A percentile compares a stretch with the other conserved stretches of the same genome.
Conservation (phyloP, 2,113 vertebrate species). For the Planiliza haematocheilus region DNA sequence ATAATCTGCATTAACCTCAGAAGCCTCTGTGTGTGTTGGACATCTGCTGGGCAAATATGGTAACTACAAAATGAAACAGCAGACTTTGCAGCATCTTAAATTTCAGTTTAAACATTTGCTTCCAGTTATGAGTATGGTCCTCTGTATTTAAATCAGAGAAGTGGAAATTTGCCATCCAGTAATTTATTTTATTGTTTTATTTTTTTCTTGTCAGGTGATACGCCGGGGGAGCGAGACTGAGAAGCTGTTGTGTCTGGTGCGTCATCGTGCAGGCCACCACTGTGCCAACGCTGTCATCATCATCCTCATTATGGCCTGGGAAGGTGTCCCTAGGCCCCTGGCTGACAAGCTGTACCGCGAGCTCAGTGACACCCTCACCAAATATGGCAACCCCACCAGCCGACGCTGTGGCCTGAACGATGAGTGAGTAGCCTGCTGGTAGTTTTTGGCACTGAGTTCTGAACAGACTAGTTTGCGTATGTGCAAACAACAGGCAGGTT, state of each 20-base stretch:
- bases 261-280: slow-evolving; percentile 92
- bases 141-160: neutral
- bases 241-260: slow-evolving; percentile 94
- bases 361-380: slow-evolving; percentile 90
- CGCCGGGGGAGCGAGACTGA: slow-evolving; percentile 90
- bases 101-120: neutral
- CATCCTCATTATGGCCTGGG: slow-evolving; percentile 97
- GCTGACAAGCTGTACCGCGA: slow-evolving; percentile 94
- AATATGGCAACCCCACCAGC: slow-evolving; percentile 94
- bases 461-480: neutral
- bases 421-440: slow-evolving; percentile 85
- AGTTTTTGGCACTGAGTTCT: neutral
- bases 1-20: neutral
- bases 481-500: neutral
- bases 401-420: slow-evolving; percentile 97
- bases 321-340: slow-evolving; percentile 90
- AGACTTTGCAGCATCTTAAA: no score
- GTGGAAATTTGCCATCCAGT: no score
- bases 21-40: slow-evolving; percentile 16
- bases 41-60: slow-evolving; percentile 35
- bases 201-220: slow-evolving; percentile 87
- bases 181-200: neutral
- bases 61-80: slow-evolving; percentile 11
- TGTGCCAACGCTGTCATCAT: slow-evolving; percentile 94
- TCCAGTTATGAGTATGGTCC: neutral